Evolutionary conservation across 2,888 invertebrate genomes (phyloP).

Genomic region (Philereme vetulata): DNA sequence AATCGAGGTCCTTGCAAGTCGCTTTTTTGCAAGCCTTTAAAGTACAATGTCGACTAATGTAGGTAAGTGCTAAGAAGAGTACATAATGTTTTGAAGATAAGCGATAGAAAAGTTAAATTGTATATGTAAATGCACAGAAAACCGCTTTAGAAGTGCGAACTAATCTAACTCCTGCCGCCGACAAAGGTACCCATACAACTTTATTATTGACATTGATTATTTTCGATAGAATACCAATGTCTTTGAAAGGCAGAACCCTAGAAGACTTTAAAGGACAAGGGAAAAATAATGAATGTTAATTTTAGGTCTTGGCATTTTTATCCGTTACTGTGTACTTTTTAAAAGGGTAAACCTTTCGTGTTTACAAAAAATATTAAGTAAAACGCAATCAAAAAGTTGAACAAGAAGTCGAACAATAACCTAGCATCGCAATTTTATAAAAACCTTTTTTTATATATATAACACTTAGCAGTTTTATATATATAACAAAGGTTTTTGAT

Average conservation of each 20-base stretch:
- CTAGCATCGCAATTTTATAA: too few relatives aligned
- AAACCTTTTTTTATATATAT: too few relatives aligned
- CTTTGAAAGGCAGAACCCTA: neutral
- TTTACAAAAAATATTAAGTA: too few relatives aligned
- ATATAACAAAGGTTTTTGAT: too few relatives aligned
- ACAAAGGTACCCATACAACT: conserved; percentile 37
- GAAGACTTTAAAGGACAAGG: neutral
- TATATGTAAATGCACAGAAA: conserved; percentile 66
- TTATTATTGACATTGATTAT: conserved; percentile 50
- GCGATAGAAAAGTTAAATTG: conserved; percentile 64
- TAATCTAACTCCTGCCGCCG: conserved; percentile 43
- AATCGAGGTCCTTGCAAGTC: too few relatives aligned
- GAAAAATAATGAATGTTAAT: neutral
- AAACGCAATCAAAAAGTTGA: too few relatives aligned
- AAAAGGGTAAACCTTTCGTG: too few relatives aligned
- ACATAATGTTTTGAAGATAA: conserved; percentile 14
- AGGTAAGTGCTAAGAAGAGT: neutral
- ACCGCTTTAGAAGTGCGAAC: conserved; percentile 51
- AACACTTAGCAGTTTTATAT: too few relatives aligned
- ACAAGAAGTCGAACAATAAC: too few relatives aligned
- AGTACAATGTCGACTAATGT: too few relatives aligned
- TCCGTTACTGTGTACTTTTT: too few relatives aligned
- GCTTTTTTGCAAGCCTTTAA: too few relatives aligned
- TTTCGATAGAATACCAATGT: conserved; percentile 29
- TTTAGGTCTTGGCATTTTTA: neutral